Evolutionary conservation across 2,888 invertebrate genomes (phyloP).

Genomic region (Bursaphelenchus okinawaensis): DNA sequence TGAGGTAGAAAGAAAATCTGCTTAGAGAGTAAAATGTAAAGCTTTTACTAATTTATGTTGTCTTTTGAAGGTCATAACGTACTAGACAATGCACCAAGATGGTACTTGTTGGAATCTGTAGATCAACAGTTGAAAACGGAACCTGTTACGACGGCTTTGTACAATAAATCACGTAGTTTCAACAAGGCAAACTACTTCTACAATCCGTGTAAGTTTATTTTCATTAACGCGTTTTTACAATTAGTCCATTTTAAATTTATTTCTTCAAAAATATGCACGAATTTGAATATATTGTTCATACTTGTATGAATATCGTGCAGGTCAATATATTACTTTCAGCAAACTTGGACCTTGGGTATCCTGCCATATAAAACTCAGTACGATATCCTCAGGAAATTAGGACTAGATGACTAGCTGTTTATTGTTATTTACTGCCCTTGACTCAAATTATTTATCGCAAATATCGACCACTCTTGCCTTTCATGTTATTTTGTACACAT

Average conservation of each 20-base stretch:
- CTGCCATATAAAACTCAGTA: constrained; percentile 36
- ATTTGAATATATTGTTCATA: no score
- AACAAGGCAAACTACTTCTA: constrained; percentile 18
- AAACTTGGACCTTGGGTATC: constrained; percentile 48
- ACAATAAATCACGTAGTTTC: constrained; percentile 2
- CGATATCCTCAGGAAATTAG: background rate
- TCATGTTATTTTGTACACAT: no score
- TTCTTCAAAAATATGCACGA: no score
- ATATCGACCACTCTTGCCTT: no score
- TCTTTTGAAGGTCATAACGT: constrained; percentile 62
- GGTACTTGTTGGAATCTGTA: constrained; percentile 62
- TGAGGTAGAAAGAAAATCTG: no score
- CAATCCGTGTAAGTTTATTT: constrained; percentile 26
- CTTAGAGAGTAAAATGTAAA: no score
- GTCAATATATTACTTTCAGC: no score
- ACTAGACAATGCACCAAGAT: constrained; percentile 63
- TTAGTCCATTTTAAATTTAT: constrained; percentile 23
- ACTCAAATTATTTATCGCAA: no score
- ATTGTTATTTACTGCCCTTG: background rate
- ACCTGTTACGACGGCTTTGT: constrained; percentile 14
- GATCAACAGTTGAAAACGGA: constrained; percentile 14
- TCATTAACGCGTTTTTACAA: background rate
- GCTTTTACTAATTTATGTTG: constrained; percentile 62
- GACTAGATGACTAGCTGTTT: background rate
- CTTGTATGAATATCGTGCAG: no score